phyloP scores from a whole-genome alignment of 2,888 invertebrate species.

The Omphaloscelis lunosa region DNA sequence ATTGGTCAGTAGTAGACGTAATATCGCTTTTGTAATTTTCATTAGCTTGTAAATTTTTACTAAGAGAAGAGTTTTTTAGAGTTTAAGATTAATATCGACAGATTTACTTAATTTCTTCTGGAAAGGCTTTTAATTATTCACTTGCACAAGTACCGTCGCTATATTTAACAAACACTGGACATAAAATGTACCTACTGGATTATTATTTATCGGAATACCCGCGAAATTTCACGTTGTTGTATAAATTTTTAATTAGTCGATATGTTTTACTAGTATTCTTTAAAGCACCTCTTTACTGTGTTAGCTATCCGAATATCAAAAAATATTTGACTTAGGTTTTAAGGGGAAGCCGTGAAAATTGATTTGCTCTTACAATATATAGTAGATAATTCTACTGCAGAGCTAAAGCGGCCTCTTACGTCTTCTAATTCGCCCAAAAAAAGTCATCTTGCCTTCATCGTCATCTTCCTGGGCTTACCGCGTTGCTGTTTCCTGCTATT shows the following conservation, averaged over 20 bases:
- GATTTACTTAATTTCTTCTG: background rate
- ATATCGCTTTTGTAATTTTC: background rate
- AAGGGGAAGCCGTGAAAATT: no score
- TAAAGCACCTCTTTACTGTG: no score
- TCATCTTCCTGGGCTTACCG: no score
- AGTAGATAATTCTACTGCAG: no score
- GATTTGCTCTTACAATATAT: no score
- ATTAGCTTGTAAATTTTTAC: background rate
- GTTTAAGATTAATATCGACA: background rate
- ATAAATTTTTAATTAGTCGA: no score
- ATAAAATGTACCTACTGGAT: background rate
- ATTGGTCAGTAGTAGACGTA: background rate
- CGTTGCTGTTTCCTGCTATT: background rate
- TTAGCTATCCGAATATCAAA: no score
- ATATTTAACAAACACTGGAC: background rate
- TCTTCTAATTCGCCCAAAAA: background rate
- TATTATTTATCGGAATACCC: background rate
- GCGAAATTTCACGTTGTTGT: no score
- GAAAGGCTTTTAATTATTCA: background rate
- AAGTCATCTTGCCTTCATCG: no score
- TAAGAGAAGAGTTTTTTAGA: background rate
- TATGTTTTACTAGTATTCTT: no score
- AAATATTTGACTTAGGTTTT: no score
- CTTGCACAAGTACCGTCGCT: background rate
- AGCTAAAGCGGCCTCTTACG: background rate